phyloP scores from a whole-genome alignment of 2,888 invertebrate species.

The Tinea trinotella region DNA sequence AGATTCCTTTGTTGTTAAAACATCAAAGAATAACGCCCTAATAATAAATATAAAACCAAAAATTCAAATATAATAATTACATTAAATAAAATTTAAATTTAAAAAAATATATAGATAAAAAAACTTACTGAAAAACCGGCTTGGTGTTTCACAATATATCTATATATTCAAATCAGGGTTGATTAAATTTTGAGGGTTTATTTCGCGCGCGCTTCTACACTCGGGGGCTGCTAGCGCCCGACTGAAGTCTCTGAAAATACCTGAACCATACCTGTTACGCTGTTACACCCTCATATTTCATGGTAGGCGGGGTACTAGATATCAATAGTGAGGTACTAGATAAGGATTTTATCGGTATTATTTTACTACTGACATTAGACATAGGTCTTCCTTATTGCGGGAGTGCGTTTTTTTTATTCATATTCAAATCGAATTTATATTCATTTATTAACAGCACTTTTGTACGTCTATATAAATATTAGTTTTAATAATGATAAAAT shows the following conservation, averaged over 20 bases:
- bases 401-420: too few species aligned
- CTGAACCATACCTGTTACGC: conserved; percentile 67
- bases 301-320: conserved; percentile 28
- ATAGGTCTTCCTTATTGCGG: too few species aligned
- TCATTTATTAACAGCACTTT: too few species aligned
- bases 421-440: too few species aligned
- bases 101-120: too few species aligned
- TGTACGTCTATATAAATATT: too few species aligned
- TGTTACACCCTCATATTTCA: conserved; percentile 24
- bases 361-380: too few species aligned
- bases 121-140: too few species aligned
- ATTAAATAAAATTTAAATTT: not conserved
- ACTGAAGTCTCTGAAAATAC: conserved; percentile 34
- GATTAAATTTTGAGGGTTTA: not conserved
- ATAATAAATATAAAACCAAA: not conserved
- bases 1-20: conserved; percentile 22
- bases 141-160: too few species aligned
- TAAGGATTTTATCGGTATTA: not conserved
- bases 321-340: conserved; percentile 5
- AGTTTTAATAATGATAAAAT: too few species aligned
- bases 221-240: conserved; percentile 28
- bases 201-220: conserved; percentile 28
- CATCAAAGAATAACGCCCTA: not conserved
- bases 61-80: not conserved
- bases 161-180: too few species aligned